Percentiles rank a stretch among this genome's conserved stretches.
These are phyloP conservation scores for Aricia artaxerxes DNA, from an alignment of 2,888 invertebrate genomes.

Conservation along the genomic window DNA sequence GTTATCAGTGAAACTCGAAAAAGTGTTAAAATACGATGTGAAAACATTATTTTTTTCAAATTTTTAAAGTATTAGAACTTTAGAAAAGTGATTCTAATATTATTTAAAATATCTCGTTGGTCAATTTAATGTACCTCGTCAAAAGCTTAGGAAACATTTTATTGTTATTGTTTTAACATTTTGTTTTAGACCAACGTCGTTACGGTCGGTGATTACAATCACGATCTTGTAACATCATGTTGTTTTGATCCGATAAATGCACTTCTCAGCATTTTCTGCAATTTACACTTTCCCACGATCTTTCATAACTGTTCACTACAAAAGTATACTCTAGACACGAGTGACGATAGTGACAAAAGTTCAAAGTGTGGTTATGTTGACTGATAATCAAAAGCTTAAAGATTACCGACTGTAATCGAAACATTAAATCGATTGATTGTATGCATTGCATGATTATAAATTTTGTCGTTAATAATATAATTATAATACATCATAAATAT, in stretches of 20 bases:
- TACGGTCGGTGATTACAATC: slow-evolving; percentile 14
- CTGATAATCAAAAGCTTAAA: neutral
- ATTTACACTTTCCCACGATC: slow-evolving; percentile 26
- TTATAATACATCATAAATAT: neutral
- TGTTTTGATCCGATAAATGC: slow-evolving; percentile 25
- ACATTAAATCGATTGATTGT: neutral
- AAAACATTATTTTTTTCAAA: too few species aligned
- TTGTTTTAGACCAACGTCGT: slow-evolving; percentile 10
- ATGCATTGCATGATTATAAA: neutral
- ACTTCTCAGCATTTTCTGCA: slow-evolving; percentile 28
- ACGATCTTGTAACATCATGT: slow-evolving; percentile 21
- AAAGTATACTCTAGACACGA: slow-evolving; percentile 12
- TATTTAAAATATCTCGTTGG: neutral
- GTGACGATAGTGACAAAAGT: neutral
- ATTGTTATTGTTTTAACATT: neutral
- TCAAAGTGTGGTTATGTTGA: neutral
- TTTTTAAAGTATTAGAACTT: neutral
- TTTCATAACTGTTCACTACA: slow-evolving; percentile 6
- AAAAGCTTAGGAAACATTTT: neutral
- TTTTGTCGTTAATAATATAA: neutral
- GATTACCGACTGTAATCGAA: neutral
- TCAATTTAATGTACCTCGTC: neutral
- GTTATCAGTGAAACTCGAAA: slow-evolving; percentile 1
- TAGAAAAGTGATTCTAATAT: too few species aligned
- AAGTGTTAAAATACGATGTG: neutral